A percentile compares a stretch with the other conserved stretches of the same genome.
Conservation (phyloP, 1,140 invertebrate species). For the Drusus annulatus region DNA sequence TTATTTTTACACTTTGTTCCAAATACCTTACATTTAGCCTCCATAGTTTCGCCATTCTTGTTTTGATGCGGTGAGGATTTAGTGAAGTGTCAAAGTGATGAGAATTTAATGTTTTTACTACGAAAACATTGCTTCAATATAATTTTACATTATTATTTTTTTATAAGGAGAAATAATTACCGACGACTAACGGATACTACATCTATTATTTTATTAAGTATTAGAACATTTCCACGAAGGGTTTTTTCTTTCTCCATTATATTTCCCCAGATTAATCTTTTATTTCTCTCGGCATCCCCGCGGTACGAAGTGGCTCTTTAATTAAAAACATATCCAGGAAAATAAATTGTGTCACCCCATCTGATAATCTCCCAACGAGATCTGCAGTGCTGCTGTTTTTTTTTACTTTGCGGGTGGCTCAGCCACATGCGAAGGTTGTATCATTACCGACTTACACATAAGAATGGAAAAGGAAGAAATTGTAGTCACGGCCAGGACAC, state of each 20-base stretch:
- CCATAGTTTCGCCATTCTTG: no score
- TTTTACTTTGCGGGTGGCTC: conserved; percentile 35
- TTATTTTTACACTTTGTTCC: no score
- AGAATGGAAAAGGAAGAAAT: conserved; percentile 27
- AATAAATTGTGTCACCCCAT: conserved; percentile 30
- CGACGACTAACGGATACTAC: no score
- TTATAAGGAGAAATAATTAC: no score
- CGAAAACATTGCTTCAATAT: no score
- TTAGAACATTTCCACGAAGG: neutral
- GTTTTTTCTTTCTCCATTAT: neutral
- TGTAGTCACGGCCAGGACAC: neutral
- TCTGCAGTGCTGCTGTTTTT: conserved; percentile 34
- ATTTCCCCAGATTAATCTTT: neutral
- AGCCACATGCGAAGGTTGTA: conserved; percentile 11
- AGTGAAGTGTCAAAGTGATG: no score
- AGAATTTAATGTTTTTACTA: no score
- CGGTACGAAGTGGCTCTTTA: conserved; percentile 7
- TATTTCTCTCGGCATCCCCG: neutral
- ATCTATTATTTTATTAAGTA: no score
- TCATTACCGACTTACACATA: conserved; percentile 31
- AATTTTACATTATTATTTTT: no score
- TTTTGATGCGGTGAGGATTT: no score
- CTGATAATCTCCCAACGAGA: conserved; percentile 36
- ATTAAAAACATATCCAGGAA: conserved; percentile 31
- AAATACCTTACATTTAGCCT: no score